Evolutionary conservation across 2,797 vertebrate genomes (phyloP).

Genomic region (Poeciliopsis gracilis): DNA sequence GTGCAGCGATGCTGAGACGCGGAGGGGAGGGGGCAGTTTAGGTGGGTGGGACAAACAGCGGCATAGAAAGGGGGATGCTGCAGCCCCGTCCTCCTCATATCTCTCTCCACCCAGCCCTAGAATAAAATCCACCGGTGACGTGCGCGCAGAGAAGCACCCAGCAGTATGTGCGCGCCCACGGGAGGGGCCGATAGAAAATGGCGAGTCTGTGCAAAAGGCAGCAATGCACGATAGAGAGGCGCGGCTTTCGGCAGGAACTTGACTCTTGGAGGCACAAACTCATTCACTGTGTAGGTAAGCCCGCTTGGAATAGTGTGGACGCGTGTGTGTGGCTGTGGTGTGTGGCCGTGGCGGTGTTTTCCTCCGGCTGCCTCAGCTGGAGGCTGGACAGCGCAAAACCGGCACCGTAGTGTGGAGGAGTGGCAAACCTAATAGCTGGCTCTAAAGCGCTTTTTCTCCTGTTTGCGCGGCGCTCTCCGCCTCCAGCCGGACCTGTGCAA

Average conservation of each 20-base stretch:
- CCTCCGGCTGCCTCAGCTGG: slow-evolving; percentile 9
- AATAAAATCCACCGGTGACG: slow-evolving; percentile 77
- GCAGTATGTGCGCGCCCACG: slow-evolving; percentile 83
- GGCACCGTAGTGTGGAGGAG: slow-evolving; percentile 43
- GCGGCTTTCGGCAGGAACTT: slow-evolving; percentile 93
- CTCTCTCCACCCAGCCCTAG: slow-evolving; percentile 75
- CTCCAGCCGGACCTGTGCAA: slow-evolving; percentile 60
- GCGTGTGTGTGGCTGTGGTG: slow-evolving; percentile 44
- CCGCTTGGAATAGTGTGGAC: slow-evolving; percentile 67
- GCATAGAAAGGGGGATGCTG: slow-evolving; percentile 79
- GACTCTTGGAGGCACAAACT: slow-evolving; percentile 94
- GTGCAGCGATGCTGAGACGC: slow-evolving; percentile 50
- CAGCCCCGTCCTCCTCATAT: slow-evolving; percentile 73
- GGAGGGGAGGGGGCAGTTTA: slow-evolving; percentile 32
- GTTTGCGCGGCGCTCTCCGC: slow-evolving; percentile 54
- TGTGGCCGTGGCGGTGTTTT: slow-evolving; percentile 15
- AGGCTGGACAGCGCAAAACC: slow-evolving; percentile 19
- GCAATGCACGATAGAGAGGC: slow-evolving; percentile 92
- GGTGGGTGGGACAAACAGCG: slow-evolving; percentile 72
- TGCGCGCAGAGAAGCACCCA: slow-evolving; percentile 79
- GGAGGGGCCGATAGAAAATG: slow-evolving; percentile 92
- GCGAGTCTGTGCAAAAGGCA: slow-evolving; percentile 93
- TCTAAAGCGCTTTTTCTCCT: slow-evolving; percentile 58
- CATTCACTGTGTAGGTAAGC: slow-evolving; percentile 95
- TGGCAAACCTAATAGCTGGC: slow-evolving; percentile 33